A percentile compares a stretch with the other conserved stretches of the same genome.
Conservation (phyloP, 1,140 invertebrate genomes). For the Drosophila erecta region DNA sequence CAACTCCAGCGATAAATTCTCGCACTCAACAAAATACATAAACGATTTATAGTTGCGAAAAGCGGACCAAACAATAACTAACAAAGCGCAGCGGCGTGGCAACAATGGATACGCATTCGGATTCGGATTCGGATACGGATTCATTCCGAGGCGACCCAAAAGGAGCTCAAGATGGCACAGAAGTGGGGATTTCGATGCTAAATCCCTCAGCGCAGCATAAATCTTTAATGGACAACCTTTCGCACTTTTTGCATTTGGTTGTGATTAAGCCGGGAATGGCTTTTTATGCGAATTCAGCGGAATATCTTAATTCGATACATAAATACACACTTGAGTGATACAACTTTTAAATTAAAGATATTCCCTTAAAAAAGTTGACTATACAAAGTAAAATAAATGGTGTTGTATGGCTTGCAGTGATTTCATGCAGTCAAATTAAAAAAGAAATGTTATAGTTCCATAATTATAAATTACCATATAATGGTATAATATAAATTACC, state of each 20-base stretch:
- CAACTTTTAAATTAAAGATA: no score
- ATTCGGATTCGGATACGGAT: not conserved
- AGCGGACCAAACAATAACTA: slow-evolving; percentile 55
- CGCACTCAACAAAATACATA: slow-evolving; percentile 81
- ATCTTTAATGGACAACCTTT: slow-evolving; percentile 57
- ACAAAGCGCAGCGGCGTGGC: slow-evolving; percentile 28
- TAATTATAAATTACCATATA: no score
- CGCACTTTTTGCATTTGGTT: slow-evolving; percentile 7
- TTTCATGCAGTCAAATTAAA: no score
- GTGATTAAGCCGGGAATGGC: not conserved
- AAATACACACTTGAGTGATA: no score
- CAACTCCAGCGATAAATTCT: slow-evolving; percentile 73
- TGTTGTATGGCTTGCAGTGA: no score
- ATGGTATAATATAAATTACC: no score
- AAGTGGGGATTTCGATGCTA: slow-evolving; percentile 52
- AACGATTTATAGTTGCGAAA: slow-evolving; percentile 80
- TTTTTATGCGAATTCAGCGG: not conserved
- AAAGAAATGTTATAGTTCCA: no score
- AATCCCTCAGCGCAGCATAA: slow-evolving; percentile 60
- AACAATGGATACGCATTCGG: not conserved
- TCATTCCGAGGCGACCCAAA: slow-evolving; percentile 1
- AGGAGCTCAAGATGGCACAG: slow-evolving; percentile 2
- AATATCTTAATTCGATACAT: not conserved
- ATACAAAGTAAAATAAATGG: no score
- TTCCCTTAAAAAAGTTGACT: no score